Evolutionary conservation across 2,888 invertebrate genomes (phyloP).

Genomic region (Eremobia ochroleuca): DNA sequence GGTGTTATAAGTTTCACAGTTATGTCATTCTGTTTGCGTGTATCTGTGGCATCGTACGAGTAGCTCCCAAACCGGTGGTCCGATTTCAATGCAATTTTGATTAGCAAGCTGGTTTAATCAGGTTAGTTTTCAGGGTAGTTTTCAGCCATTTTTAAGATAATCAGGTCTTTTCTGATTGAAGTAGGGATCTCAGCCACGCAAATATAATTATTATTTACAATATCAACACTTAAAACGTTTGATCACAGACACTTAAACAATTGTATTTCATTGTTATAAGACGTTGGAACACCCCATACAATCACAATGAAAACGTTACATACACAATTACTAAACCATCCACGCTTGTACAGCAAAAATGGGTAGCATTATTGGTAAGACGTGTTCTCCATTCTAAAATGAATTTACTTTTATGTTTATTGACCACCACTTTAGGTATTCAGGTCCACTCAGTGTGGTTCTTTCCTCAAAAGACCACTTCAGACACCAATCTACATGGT

Average conservation of each 20-base stretch:
- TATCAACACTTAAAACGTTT: not conserved
- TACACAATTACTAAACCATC: not conserved
- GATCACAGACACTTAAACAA: not conserved
- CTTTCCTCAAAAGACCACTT: no score
- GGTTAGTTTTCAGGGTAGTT: no score
- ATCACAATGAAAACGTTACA: not conserved
- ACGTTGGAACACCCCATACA: not conserved
- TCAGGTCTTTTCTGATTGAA: not conserved
- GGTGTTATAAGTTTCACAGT: no score
- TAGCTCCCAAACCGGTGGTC: not conserved
- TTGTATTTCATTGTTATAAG: not conserved
- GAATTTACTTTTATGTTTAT: slow-evolving; percentile 33
- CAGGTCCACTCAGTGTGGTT: no score
- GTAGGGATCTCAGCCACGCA: not conserved
- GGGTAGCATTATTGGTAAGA: slow-evolving; percentile 35
- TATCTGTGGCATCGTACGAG: no score
- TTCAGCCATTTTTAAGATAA: not conserved
- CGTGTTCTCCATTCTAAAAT: slow-evolving; percentile 40
- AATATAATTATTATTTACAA: not conserved
- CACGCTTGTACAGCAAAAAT: slow-evolving; percentile 16
- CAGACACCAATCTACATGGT: no score
- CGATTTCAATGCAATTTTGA: not conserved
- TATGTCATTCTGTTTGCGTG: no score
- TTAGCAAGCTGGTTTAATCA: not conserved
- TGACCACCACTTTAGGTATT: slow-evolving; percentile 33